phyloP scores from a whole-genome alignment of 1,140 invertebrate species.

The Chrysoperla carnea region DNA sequence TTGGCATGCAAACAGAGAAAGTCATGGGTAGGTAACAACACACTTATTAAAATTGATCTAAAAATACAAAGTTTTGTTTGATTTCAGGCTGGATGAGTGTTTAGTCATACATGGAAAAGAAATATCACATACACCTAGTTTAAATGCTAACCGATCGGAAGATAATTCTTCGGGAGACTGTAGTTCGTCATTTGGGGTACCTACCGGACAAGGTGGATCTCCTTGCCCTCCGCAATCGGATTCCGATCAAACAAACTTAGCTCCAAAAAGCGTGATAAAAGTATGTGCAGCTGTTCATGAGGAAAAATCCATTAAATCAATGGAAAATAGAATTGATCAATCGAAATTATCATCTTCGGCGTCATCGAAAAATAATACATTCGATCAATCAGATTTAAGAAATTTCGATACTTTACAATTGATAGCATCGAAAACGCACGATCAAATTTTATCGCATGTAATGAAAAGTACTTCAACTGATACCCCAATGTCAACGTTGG shows the following conservation, averaged over 20 bases:
- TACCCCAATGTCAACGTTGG: constrained; percentile 17
- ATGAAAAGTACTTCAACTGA: constrained; percentile 28
- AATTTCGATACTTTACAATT: not conserved
- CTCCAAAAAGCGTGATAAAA: constrained; percentile 9
- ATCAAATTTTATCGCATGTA: constrained; percentile 7
- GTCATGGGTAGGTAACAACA: constrained; percentile 28
- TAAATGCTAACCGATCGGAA: constrained; percentile 5
- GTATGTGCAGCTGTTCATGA: constrained; percentile 22
- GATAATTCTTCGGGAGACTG: constrained; percentile 18
- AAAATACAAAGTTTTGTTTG: not conserved
- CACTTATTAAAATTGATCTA: not conserved
- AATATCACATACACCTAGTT: not conserved
- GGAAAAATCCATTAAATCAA: constrained; percentile 11
- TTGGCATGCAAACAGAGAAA: constrained; percentile 22
- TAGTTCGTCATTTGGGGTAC: constrained; percentile 11
- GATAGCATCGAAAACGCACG: not conserved
- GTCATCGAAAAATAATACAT: not conserved
- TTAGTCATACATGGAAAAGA: constrained; percentile 10
- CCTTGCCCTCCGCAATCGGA: constrained; percentile 4
- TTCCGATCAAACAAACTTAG: not conserved
- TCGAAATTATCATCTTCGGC: not conserved
- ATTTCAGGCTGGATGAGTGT: constrained; percentile 38
- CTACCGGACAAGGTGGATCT: constrained; percentile 10
- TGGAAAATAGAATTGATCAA: not conserved
- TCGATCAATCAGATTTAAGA: not conserved